Evolutionary conservation across 37 sponge, comb jelly and placozoan species (phyloP).

Genomic region (Agelas oroides): DNA sequence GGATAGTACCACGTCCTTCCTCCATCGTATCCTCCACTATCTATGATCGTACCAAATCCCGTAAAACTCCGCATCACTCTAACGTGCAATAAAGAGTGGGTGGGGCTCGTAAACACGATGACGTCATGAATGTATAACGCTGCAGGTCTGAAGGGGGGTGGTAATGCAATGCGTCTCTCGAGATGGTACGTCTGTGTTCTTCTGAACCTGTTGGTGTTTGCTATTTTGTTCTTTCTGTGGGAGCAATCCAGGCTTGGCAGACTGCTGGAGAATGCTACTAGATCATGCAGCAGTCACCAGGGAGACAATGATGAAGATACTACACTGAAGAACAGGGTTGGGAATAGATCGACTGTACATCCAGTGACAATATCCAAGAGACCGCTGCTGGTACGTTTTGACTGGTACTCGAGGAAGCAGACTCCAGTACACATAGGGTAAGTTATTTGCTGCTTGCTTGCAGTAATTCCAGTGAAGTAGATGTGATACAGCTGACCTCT

Average conservation of each 20-base stretch:
- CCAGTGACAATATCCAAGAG: constrained; percentile 61
- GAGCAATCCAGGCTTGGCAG: no score
- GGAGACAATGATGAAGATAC: no score
- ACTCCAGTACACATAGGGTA: constrained; percentile 84
- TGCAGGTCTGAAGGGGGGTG: no score
- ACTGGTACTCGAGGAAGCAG: constrained; percentile 70
- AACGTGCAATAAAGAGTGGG: constrained; percentile 4
- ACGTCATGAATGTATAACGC: no score
- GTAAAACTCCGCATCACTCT: not conserved
- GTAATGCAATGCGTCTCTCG: not conserved
- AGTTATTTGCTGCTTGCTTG: no score
- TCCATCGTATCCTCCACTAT: not conserved
- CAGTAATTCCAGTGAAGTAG: not conserved
- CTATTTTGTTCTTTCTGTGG: no score
- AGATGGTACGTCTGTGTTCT: not conserved
- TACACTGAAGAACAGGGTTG: no score
- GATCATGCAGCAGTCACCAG: no score
- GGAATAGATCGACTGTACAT: constrained; percentile 23
- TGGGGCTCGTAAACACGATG: constrained; percentile 35
- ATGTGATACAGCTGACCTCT: no score
- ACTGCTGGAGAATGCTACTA: no score
- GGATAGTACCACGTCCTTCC: not conserved
- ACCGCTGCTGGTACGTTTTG: constrained; percentile 83
- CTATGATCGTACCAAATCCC: not conserved
- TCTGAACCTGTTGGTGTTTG: not conserved